phyloP scores from a whole-genome alignment of 2,797 vertebrate genomes.

The Philypnodon macrostomus region DNA sequence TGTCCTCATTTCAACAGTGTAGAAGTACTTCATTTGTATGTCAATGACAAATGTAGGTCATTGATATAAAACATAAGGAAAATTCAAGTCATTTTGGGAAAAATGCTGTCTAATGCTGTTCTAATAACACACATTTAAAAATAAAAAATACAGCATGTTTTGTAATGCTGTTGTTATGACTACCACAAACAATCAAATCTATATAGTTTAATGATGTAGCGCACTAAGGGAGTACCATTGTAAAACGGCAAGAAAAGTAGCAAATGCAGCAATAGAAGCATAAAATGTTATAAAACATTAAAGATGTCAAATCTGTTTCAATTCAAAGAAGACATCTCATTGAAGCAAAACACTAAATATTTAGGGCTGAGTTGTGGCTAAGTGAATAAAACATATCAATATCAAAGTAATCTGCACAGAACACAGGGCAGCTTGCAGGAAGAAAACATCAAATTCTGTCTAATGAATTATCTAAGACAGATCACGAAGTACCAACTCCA shows the following conservation, averaged over 20 bases:
- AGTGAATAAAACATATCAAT: constrained; percentile 37
- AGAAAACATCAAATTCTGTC: constrained; percentile 28
- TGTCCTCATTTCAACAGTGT: constrained; percentile 70
- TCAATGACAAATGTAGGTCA: constrained; percentile 28
- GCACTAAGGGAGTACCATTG: constrained; percentile 2
- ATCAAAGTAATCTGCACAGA: constrained; percentile 28
- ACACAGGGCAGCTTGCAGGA: constrained; percentile 28
- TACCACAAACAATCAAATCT: background rate
- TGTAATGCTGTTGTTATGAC: constrained; percentile 6
- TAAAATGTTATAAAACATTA: constrained; percentile 17
- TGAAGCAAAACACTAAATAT: constrained; percentile 19
- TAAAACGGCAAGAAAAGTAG: constrained; percentile 25
- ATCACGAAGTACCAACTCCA: constrained; percentile 22
- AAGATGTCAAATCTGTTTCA: constrained; percentile 25
- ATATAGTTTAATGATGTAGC: constrained; percentile 16
- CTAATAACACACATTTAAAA: too few relatives aligned
- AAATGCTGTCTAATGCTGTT: too few relatives aligned
- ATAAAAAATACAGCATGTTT: background rate
- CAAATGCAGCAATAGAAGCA: constrained; percentile 1
- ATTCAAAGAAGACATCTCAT: constrained; percentile 14
- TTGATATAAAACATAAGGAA: background rate
- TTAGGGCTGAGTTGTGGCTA: constrained; percentile 22
- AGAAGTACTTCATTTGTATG: constrained; percentile 8
- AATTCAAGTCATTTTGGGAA: too few relatives aligned
- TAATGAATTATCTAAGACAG: constrained; percentile 40